These are phyloP conservation scores for Sarcophaga carnaria DNA, from an alignment of 2,888 invertebrate species.

Conservation along the genomic window DNA sequence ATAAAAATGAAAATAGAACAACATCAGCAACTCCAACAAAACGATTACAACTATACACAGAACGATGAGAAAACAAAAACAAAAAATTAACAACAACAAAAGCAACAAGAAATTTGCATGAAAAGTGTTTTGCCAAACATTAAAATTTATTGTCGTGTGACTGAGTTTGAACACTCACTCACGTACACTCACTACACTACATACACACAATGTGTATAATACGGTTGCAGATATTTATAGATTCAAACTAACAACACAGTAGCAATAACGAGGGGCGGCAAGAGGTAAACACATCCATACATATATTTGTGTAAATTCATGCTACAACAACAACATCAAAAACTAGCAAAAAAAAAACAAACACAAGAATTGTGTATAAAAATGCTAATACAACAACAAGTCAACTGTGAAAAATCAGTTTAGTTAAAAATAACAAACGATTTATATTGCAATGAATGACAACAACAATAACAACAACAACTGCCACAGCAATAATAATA, in stretches of 20 bases:
- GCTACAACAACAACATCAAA: slow-evolving; percentile 11
- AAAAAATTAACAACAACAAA: background rate
- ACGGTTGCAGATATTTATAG: no score
- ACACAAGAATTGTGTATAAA: slow-evolving; percentile 33
- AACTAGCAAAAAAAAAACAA: slow-evolving; percentile 8
- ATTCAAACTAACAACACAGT: background rate
- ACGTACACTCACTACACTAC: background rate
- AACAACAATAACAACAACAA: background rate
- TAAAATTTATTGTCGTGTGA: slow-evolving; percentile 61
- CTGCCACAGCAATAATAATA: slow-evolving; percentile 20
- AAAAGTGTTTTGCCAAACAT: slow-evolving; percentile 60
- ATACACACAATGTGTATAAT: background rate
- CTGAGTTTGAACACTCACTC: slow-evolving; percentile 16
- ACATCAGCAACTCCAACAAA: slow-evolving; percentile 45
- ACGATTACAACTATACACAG: slow-evolving; percentile 43
- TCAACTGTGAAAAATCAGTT: slow-evolving; percentile 62
- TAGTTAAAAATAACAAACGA: slow-evolving; percentile 63
- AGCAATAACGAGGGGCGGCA: background rate
- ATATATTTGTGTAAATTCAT: no score
- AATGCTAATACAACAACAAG: slow-evolving; percentile 61
- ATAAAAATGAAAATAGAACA: background rate
- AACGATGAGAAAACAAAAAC: slow-evolving; percentile 23
- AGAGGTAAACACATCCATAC: background rate
- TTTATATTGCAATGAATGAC: slow-evolving; percentile 29
- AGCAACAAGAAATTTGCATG: slow-evolving; percentile 35